phyloP scores from a whole-genome alignment of 92 coral and sea anemone genomes.

The Bergia sp. region DNA sequence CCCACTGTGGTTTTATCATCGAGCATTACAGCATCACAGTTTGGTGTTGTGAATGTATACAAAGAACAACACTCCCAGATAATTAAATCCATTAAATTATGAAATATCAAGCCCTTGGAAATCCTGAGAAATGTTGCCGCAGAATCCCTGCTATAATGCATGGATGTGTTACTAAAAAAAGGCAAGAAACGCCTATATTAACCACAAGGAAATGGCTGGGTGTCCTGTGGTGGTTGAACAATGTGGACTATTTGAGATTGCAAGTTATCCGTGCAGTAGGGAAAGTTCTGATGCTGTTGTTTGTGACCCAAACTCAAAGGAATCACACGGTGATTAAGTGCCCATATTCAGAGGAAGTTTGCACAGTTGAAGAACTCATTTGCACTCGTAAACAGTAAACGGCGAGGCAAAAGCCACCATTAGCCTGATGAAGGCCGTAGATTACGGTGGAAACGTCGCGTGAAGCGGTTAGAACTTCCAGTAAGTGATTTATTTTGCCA shows the following conservation, averaged over 20 bases:
- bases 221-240: slow-evolving; percentile 13
- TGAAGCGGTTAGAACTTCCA: too few relatives aligned
- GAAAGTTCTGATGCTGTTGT: slow-evolving; percentile 56
- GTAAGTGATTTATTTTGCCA: too few relatives aligned
- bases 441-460: too few relatives aligned
- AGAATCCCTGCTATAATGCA: slow-evolving; percentile 27
- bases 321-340: slow-evolving; percentile 38
- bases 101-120: slow-evolving; percentile 26
- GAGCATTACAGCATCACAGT: slow-evolving; percentile 50
- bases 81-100: slow-evolving; percentile 39
- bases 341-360: slow-evolving; percentile 30
- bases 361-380: slow-evolving; percentile 24
- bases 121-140: slow-evolving; percentile 1
- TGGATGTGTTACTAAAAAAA: slow-evolving; percentile 13
- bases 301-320: slow-evolving; percentile 15
- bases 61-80: slow-evolving; percentile 51
- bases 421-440: too few relatives aligned
- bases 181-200: slow-evolving; percentile 42
- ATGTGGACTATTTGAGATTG: slow-evolving; percentile 35
- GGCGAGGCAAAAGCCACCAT: too few relatives aligned
- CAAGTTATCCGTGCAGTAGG: slow-evolving; percentile 44
- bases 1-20: slow-evolving; percentile 47
- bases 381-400: not conserved
- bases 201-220: slow-evolving; percentile 36
- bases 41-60: slow-evolving; percentile 39